Conservation (phyloP, 2,113 vertebrate species). For the Sciurus niger region DNA sequence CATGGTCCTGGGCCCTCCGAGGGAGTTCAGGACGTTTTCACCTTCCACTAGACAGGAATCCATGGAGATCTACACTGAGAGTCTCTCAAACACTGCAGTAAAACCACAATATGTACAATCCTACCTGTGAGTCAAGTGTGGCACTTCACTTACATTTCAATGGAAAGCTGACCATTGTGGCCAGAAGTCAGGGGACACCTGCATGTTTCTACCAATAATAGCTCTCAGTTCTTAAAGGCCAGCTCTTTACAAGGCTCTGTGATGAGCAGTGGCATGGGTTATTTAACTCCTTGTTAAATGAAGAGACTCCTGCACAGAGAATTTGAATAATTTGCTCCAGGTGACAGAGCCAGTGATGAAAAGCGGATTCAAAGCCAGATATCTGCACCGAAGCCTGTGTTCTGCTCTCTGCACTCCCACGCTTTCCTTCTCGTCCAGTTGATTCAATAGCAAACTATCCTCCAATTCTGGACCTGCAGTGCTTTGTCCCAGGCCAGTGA, state of each 20-base stretch:
- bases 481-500: background rate
- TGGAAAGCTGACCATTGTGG: background rate
- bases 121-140: too few species aligned
- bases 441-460: background rate
- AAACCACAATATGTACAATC: background rate
- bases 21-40: accelerated
- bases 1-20: accelerated
- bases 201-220: background rate
- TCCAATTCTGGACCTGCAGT: background rate
- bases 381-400: background rate
- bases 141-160: background rate
- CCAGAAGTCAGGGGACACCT: background rate
- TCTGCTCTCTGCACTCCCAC: background rate
- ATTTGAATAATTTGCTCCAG: background rate
- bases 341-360: too few species aligned
- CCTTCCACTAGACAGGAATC: background rate
- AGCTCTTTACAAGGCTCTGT: background rate
- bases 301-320: background rate
- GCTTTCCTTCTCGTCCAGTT: background rate
- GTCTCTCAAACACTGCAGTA: background rate
- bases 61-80: background rate
- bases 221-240: background rate
- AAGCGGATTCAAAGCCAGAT: background rate
- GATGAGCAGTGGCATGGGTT: background rate
- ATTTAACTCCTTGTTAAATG: background rate